Base-by-base conservation (phyloP, 2,113 vertebrate genomes). In the Chrysochloris asiatica region DNA sequence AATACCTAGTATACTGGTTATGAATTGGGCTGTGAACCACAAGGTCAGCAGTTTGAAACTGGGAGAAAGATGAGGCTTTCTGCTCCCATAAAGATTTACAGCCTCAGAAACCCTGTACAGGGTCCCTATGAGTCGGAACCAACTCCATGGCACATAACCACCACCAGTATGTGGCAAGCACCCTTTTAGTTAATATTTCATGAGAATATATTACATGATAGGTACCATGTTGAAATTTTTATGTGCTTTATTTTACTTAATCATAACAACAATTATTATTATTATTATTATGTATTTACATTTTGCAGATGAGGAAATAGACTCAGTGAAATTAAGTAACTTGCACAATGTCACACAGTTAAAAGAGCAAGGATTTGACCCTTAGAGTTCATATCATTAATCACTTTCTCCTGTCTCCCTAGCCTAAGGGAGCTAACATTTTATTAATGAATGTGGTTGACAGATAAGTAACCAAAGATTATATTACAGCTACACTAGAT, bases 301-400 rank as follows among this genome's bases (percentile, higher is more conserved):
- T 72, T 91, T 77, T 91, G 41, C 65, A 61, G 41, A 92, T 83
- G 50, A 83, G 79, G 28, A 88, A 71, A 83, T 4, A 36, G 90
- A 83, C 24, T 76, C 41, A 67, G 52, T 36, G 38, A 93, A 26
- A 9, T 89, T 78, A 88, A 38, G 33, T 48, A 36, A 65, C 24
- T 67, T 83, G 38, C 4, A 47, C 36, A 33, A 69, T 36, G 9
- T 83, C 30, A 83, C 38, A 38, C 71, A 45, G 4, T n/a, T n/a
- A n/a, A n/a, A n/a, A n/a, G n/a, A n/a, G n/a, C 47, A 17, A n/a
- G 50, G 36, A 54, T 84, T 84, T 78, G 43, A 48, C 36, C 21
- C n/a, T 63, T 61, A 61, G 4, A 69, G 63, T 16, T 16, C n/a
- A 36, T 86, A 48, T 38, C 16, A 33, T 83, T 54, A 69, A 50